phyloP scores from a whole-genome alignment of 2,113 vertebrate genomes.

The Phasianus colchicus region DNA sequence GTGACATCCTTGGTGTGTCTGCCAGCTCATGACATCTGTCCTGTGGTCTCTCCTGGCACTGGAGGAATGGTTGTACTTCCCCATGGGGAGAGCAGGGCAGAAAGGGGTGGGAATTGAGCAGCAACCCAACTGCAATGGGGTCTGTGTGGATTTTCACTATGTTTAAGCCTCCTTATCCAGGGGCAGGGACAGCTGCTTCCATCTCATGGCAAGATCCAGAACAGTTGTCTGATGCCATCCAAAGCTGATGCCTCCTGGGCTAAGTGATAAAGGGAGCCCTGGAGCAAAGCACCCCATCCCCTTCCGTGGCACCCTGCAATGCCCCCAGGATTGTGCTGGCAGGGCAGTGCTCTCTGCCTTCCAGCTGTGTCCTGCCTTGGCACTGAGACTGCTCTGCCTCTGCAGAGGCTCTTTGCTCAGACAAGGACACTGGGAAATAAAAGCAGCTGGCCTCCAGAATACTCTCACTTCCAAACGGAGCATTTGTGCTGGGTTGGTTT shows the following conservation, averaged over 20 bases:
- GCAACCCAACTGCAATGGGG: rapidly evolving
- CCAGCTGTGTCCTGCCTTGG: rapidly evolving
- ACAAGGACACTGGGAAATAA: not conserved
- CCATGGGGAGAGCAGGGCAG: rapidly evolving
- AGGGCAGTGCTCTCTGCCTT: not conserved
- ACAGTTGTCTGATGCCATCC: not conserved
- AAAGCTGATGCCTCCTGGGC: not conserved
- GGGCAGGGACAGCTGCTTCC: not conserved
- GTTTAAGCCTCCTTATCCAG: rapidly evolving
- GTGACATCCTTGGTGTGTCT: conserved; percentile 50
- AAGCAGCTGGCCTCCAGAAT: not conserved
- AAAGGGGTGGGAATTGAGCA: not conserved
- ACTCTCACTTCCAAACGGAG: not conserved
- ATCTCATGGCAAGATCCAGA: not conserved
- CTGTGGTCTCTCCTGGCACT: not conserved
- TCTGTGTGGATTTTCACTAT: rapidly evolving
- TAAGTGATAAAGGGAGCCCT: rapidly evolving
- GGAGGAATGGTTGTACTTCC: not conserved
- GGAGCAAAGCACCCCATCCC: not conserved
- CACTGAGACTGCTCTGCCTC: rapidly evolving
- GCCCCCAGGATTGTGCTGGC: rapidly evolving
- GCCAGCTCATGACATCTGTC: not conserved
- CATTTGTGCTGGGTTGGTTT: not conserved
- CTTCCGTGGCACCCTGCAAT: rapidly evolving
- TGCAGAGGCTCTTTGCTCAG: not conserved